These are phyloP conservation scores for Poecile atricapillus DNA, from an alignment of 2,113 vertebrate species.

Conservation along the genomic window DNA sequence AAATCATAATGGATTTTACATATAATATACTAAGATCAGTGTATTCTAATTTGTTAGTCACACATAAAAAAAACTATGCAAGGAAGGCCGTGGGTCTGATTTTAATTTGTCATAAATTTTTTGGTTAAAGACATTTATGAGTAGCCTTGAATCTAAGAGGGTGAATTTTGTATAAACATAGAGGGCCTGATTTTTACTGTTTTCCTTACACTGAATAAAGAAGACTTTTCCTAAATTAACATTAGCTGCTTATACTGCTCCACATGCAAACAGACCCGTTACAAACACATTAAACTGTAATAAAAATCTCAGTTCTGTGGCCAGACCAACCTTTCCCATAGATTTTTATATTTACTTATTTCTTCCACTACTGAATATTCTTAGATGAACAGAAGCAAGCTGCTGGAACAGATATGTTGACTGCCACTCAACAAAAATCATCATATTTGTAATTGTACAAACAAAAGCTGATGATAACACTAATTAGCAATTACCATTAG, in stretches of 20 bases:
- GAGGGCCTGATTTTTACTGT: background rate
- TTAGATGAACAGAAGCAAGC: background rate
- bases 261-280: background rate
- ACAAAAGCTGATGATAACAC: background rate
- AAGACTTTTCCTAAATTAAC: background rate
- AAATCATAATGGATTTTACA: background rate
- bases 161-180: background rate
- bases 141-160: background rate
- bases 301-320: background rate
- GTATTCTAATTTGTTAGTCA: background rate
- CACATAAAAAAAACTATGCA: background rate
- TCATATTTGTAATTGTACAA: background rate
- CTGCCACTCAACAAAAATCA: background rate
- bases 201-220: background rate
- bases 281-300: background rate
- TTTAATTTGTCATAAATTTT: background rate
- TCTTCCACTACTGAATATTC: background rate
- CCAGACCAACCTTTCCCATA: background rate
- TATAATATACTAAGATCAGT: background rate
- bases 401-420: background rate
- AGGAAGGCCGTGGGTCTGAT: background rate
- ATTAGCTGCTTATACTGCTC: background rate
- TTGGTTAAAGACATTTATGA: background rate
- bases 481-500: background rate
- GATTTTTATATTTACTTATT: background rate